Evolutionary conservation across 1,140 invertebrate species (phyloP).

Genomic region (Paraescarpia echinospica): DNA sequence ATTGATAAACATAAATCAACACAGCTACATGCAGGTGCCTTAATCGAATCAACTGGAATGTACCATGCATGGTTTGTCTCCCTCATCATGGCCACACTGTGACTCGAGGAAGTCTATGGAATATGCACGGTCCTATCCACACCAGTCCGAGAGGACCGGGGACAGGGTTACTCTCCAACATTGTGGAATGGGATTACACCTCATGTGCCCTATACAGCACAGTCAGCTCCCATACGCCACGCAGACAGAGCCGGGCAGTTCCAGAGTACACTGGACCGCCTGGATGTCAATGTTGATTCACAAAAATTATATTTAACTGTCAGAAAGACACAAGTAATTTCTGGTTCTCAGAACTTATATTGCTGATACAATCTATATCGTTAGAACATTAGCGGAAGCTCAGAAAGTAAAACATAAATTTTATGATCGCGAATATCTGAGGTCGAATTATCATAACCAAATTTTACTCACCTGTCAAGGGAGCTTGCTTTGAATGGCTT

Average conservation of each 20-base stretch:
- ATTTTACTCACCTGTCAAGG: conserved; percentile 64
- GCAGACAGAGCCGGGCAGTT: background rate
- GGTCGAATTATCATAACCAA: background rate
- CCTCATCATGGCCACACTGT: background rate
- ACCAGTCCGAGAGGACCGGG: background rate
- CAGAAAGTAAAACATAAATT: background rate
- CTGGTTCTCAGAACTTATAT: background rate
- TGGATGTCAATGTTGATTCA: background rate
- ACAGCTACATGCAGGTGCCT: background rate
- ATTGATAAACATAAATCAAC: background rate
- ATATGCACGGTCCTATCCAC: conserved; percentile 3
- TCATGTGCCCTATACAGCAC: background rate
- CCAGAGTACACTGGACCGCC: background rate
- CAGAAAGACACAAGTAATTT: background rate
- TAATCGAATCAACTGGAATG: background rate
- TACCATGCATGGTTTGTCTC: conserved; percentile 4
- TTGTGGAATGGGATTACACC: background rate
- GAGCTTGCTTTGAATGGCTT: conserved; percentile 63
- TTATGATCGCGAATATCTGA: too few species aligned
- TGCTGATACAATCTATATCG: background rate
- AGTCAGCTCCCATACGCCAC: background rate
- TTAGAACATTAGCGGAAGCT: background rate
- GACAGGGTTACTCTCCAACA: background rate
- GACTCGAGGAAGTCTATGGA: background rate
- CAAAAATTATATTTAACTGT: background rate